Base-by-base conservation (phyloP, 2,113 vertebrate genomes). In the Fulica atra region DNA sequence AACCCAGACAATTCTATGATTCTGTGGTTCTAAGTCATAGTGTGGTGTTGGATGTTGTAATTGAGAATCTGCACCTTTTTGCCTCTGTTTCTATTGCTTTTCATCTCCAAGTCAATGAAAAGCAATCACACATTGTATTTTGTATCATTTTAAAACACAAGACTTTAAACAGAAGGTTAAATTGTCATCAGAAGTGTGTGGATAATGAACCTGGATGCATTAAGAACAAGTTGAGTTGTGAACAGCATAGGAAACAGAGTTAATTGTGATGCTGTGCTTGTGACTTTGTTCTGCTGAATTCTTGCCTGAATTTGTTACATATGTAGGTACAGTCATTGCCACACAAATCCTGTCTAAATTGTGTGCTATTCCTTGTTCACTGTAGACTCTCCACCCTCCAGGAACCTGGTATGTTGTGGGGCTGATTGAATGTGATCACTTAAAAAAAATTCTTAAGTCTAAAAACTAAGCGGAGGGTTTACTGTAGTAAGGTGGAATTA, bases 31-130 rank as follows among this genome's bases (percentile, higher is more conserved):
- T 44, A 44, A 44, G 42, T 42, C 24, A 31, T 31, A 46, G 24
- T 15, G 4, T 33, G 26, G 7, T 38, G 14, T 36, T 71, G 35
- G 24, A 40, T 1, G 0, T 61, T 25, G 11, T n/a, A 42, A 13
- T 3, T 23, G 13, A 71, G 33, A 77, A 60, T 38, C 53, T 85
- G 1, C n/a, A 53, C 60, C 25, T 54, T 48, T 60, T 46, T 13
- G 13, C 50, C 17, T n/a, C 7, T 82, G 13, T 87, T 42, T 28
- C 44, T 92, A 10, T 83, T 81, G 42, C 7, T 36, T 80, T 71
- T 88, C 92, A 19, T 17, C 20, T 11, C 7, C 15, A 42, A 54
- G 35, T 26, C 9, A 53, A 1, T 54, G 13, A 66, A 88, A 86
- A 93, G 2, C 33, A 51, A 51, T 51, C 13, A 13, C 24, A 51